phyloP scores from a whole-genome alignment of 30 jellyfish, hydroid and myxozoan genomes.

The Sanderia malayensis region DNA sequence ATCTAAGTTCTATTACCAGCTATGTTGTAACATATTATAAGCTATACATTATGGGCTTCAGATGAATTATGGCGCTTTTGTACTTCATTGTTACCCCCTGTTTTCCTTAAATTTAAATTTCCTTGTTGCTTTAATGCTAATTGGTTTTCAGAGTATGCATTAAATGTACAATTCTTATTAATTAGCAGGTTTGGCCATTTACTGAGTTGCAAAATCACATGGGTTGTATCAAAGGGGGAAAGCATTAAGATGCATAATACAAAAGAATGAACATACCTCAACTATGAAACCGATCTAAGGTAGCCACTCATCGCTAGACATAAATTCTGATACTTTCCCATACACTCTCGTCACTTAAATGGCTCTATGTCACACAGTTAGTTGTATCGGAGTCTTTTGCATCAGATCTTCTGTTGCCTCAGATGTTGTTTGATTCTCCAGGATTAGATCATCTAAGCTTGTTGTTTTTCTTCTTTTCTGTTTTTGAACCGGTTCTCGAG shows the following conservation, averaged over 20 bases:
- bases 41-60: constrained; percentile 21
- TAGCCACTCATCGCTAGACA: constrained; percentile 2
- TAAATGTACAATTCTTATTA: no score
- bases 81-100: constrained; percentile 2
- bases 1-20: constrained; percentile 7
- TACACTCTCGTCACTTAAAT: not conserved
- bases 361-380: not conserved
- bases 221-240: not conserved
- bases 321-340: not conserved
- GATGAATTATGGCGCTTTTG: constrained; percentile 9
- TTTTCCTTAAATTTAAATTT: not conserved
- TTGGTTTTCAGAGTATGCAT: not conserved
- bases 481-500: not conserved
- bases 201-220: not conserved
- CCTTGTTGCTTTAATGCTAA: not conserved
- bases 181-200: not conserved
- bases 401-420: not conserved
- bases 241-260: not conserved
- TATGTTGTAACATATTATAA: not conserved
- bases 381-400: not conserved
- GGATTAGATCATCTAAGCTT: not conserved
- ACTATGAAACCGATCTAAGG: not conserved
- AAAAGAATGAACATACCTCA: not conserved
- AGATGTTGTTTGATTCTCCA: not conserved
- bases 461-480: not conserved